Evolutionary conservation across 2,888 invertebrate genomes (phyloP), one percentile per base, ranked within the genome.

Genomic region (Eupithecia pulchellata): DNA sequence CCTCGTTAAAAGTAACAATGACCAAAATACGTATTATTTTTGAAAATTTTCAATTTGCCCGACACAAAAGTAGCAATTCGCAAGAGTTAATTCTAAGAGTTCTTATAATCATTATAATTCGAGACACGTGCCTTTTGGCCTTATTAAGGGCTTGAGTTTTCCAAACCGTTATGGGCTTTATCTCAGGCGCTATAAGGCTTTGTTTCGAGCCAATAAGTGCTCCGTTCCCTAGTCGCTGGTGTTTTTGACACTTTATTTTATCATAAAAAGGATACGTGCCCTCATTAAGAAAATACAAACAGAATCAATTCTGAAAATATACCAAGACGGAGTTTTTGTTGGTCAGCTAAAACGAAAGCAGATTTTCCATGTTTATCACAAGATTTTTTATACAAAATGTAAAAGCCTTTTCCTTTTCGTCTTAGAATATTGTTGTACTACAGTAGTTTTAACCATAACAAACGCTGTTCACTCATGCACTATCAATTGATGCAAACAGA

Each of bases 61-160:
- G 27, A 30, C 69, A 58, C 64, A 69, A 73, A 72, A 64, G 68
- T 75, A 68, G 72, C 73, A 68, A 75, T 75, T 71, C 55, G 64
- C 72, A 68, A 65, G 73, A 76, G 75, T 77, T 75, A 69, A 76
- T 74, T 76, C 75, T 63, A 75, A 76, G 75, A 72, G 76, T 68
- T 69, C 69, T 69, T 75, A 76, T 75, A 76, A 77, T 76, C 62
- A 77, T 77, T 75, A 72, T 75, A 76, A 77, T 77, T 76, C 77
- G 39, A 71, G 55, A 71, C 77, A 75, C 76, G 77, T 76, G 75
- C 76, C 75, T 68, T 74, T 74, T 69, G 71, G 75, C 72, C 69
- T 65, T 75, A 72, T 74, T 76, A 77, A 71, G 66, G 57, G 65
- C 67, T 65, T 55, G 68, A 71, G 71, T 69, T 71, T 63, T 64